Percentiles rank a stretch among this genome's conserved stretches.
Conservation (phyloP, 2,888 invertebrate genomes). For the Diarsia mendica region DNA sequence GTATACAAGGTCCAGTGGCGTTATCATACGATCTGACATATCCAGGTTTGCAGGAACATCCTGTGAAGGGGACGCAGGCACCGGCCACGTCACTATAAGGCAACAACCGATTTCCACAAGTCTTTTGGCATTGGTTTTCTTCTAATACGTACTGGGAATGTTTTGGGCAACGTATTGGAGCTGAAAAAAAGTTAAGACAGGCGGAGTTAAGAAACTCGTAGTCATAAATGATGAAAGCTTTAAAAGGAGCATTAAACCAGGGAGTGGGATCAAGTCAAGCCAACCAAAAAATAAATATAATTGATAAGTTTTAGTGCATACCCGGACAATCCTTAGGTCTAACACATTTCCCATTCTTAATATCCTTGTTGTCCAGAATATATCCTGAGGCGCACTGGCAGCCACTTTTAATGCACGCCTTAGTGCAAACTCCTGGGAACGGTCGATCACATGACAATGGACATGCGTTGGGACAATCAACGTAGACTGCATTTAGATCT, state of each 20-base stretch:
- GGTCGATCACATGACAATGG: slow-evolving; percentile 62
- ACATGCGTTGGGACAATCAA: slow-evolving; percentile 56
- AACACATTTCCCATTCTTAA: slow-evolving; percentile 36
- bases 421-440: slow-evolving; percentile 47
- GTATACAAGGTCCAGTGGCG: slow-evolving; percentile 49
- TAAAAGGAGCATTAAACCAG: no score
- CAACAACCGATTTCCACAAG: slow-evolving; percentile 45
- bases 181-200: slow-evolving; percentile 13
- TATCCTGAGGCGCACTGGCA: slow-evolving; percentile 52
- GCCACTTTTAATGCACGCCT: slow-evolving; percentile 30
- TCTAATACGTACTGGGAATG: slow-evolving; percentile 31
- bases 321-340: slow-evolving; percentile 47
- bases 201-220: no score
- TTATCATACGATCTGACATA: slow-evolving; percentile 36
- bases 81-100: slow-evolving; percentile 3
- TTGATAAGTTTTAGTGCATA: slow-evolving; percentile 15
- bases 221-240: no score
- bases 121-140: slow-evolving; percentile 40
- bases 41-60: slow-evolving; percentile 34
- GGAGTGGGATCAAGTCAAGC: neutral
- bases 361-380: slow-evolving; percentile 17
- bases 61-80: slow-evolving; percentile 46
- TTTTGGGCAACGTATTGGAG: slow-evolving; percentile 24
- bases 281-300: neutral
- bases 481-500: slow-evolving; percentile 21